phyloP scores from a whole-genome alignment of 2,797 vertebrate genomes.

The Huso huso region DNA sequence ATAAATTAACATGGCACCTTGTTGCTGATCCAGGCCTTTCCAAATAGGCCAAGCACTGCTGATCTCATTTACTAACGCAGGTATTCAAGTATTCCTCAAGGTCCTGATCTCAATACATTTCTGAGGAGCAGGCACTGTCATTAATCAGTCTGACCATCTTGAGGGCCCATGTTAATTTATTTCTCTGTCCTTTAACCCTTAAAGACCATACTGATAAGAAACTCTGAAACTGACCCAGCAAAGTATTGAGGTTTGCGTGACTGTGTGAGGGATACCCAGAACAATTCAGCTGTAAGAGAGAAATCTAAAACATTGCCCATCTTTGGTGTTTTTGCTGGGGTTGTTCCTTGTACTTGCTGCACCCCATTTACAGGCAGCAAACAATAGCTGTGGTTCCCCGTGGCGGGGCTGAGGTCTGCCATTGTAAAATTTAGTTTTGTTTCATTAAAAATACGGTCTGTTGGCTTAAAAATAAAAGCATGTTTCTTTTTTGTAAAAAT shows the following conservation, averaged over 20 bases:
- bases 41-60: slow-evolving; percentile 4
- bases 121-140: neutral
- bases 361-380: no score
- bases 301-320: neutral
- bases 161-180: no score
- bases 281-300: neutral
- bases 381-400: no score
- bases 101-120: neutral
- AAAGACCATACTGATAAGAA: neutral
- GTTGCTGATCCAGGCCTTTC: slow-evolving; percentile 6
- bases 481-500: no score
- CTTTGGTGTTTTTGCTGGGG: no score
- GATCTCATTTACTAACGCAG: slow-evolving; percentile 4
- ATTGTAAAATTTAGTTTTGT: no score
- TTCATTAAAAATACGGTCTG: no score
- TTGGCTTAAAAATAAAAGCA: no score
- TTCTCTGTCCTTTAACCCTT: neutral
- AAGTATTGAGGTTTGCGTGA: neutral
- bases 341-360: no score
- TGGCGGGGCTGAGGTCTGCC: no score
- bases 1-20: slow-evolving; percentile 13
- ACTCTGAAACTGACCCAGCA: neutral
- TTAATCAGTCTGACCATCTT: neutral
- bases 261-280: neutral
- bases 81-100: neutral